Conservation (phyloP, 2,888 invertebrate genomes). For the Tromatobia lineatoria region DNA sequence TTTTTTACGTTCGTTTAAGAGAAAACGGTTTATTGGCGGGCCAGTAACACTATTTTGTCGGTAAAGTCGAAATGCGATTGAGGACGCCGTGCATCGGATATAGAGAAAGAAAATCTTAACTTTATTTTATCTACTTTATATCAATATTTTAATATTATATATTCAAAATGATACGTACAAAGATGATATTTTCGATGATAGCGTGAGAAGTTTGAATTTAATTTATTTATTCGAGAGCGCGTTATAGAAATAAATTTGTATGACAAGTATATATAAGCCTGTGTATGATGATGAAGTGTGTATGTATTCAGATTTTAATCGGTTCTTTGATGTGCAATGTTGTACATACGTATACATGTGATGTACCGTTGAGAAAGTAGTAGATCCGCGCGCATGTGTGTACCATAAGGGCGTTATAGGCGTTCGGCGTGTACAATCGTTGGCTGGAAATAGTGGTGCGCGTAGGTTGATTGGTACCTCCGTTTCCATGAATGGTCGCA, state of each 20-base stretch:
- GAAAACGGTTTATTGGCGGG: too few relatives aligned
- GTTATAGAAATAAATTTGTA: not conserved
- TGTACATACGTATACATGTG: not conserved
- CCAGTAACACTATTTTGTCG: too few relatives aligned
- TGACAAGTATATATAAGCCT: not conserved
- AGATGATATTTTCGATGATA: too few relatives aligned
- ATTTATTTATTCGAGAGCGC: too few relatives aligned
- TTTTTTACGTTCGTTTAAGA: too few relatives aligned
- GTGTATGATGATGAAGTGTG: not conserved
- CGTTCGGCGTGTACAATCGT: slow-evolving; percentile 51
- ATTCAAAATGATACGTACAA: too few relatives aligned
- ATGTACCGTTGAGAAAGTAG: not conserved
- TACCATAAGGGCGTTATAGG: slow-evolving; percentile 17
- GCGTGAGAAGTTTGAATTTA: too few relatives aligned
- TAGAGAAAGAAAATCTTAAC: too few relatives aligned
- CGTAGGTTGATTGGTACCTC: slow-evolving; percentile 63
- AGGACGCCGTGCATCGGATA: too few relatives aligned
- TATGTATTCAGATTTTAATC: not conserved
- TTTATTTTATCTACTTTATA: too few relatives aligned
- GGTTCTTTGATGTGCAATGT: not conserved
- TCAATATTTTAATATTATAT: too few relatives aligned
- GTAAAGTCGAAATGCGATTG: too few relatives aligned
- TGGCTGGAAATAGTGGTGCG: slow-evolving; percentile 50
- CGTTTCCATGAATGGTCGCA: slow-evolving; percentile 60
- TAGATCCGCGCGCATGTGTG: slow-evolving; percentile 11